A percentile compares a stretch with the other conserved stretches of the same genome.
Conservation (phyloP, 2,888 invertebrate genomes). For the Pilophorus perplexus region DNA sequence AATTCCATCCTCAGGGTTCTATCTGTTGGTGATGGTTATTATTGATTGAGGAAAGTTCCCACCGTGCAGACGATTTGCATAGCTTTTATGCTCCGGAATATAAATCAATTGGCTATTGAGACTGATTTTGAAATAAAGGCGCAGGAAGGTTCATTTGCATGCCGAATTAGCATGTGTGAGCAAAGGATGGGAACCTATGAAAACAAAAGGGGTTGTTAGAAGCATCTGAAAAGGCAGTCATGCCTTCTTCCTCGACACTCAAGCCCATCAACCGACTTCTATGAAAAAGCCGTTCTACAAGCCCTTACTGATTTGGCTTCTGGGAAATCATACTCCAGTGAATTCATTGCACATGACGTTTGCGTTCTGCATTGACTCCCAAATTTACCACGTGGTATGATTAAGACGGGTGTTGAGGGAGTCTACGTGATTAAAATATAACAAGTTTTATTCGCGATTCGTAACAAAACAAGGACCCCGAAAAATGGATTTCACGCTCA, state of each 20-base stretch:
- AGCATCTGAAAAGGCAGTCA: neutral
- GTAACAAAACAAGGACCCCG: too few species aligned
- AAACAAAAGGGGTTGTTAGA: slow-evolving; percentile 24
- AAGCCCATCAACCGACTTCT: slow-evolving; percentile 3
- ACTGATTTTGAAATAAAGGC: slow-evolving; percentile 39
- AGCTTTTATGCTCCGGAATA: slow-evolving; percentile 38
- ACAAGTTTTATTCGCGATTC: too few species aligned
- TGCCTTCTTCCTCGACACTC: slow-evolving; percentile 17
- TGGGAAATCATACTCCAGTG: too few species aligned
- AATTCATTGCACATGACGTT: too few species aligned
- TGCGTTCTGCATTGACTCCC: too few species aligned
- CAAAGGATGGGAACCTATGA: slow-evolving; percentile 26
- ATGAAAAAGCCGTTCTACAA: slow-evolving; percentile 33
- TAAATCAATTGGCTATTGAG: slow-evolving; percentile 41
- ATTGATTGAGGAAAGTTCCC: slow-evolving; percentile 37
- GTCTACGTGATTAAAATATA: too few species aligned
- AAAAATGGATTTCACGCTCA: too few species aligned
- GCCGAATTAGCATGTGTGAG: slow-evolving; percentile 37
- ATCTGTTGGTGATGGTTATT: slow-evolving; percentile 38
- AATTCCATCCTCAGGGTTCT: too few species aligned
- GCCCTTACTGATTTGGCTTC: neutral
- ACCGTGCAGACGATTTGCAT: slow-evolving; percentile 34
- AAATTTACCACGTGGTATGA: too few species aligned
- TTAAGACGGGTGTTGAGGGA: too few species aligned
- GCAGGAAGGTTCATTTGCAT: slow-evolving; percentile 35